phyloP scores from a whole-genome alignment of 1,140 invertebrate species.

The Drosophila kohkoa region DNA sequence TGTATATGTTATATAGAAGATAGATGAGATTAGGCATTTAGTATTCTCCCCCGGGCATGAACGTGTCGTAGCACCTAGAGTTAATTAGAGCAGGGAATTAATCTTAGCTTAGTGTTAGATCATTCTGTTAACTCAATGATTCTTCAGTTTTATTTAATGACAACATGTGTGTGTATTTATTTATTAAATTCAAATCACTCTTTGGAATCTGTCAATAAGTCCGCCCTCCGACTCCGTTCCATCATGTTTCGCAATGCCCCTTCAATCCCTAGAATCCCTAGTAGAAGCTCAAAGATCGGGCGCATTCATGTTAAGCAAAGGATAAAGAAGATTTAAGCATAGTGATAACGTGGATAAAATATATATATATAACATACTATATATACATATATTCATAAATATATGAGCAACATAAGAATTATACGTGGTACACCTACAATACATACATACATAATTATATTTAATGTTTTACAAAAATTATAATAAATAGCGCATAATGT shows the following conservation, averaged over 20 bases:
- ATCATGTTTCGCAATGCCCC: slow-evolving; percentile 12
- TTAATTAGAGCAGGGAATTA: slow-evolving; percentile 24
- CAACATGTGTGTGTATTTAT: slow-evolving; percentile 12
- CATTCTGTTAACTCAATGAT: not conserved
- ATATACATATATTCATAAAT: slow-evolving; percentile 36
- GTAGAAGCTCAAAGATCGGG: slow-evolving; percentile 47
- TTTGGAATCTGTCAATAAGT: slow-evolving; percentile 20
- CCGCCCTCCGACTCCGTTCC: slow-evolving; percentile 16
- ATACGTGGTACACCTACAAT: slow-evolving; percentile 52
- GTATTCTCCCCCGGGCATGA: slow-evolving; percentile 29
- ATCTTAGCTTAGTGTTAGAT: slow-evolving; percentile 20
- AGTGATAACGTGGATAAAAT: slow-evolving; percentile 57
- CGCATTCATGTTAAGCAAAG: slow-evolving; percentile 20
- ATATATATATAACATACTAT: slow-evolving; percentile 21
- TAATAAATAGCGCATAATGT: slow-evolving; percentile 74
- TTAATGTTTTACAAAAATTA: slow-evolving; percentile 79
- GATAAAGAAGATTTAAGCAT: slow-evolving; percentile 33
- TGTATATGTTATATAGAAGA: not conserved
- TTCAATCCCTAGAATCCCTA: not conserved
- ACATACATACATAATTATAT: slow-evolving; percentile 67
- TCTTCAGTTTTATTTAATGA: not conserved
- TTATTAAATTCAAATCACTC: slow-evolving; percentile 1
- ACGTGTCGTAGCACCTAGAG: slow-evolving; percentile 16
- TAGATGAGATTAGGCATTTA: slow-evolving; percentile 4
- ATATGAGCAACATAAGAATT: slow-evolving; percentile 63